Percentiles rank a stretch among this genome's conserved stretches.
phyloP scores from a whole-genome alignment of 1,140 invertebrate genomes.

The Cherax destructor region DNA sequence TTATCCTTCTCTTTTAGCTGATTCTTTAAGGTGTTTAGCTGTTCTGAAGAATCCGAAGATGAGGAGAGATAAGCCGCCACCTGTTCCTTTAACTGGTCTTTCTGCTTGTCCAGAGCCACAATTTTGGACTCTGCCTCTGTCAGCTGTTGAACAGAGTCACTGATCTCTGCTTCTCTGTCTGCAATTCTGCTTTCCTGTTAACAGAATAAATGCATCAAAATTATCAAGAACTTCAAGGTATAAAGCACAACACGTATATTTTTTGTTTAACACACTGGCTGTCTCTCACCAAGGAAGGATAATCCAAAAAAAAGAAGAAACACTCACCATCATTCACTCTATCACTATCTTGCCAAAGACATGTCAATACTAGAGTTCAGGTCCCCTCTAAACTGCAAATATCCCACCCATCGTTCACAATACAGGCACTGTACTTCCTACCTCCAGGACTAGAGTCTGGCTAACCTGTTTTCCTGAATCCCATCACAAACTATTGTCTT shows the following conservation, averaged over 20 bases:
- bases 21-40: conserved; percentile 19
- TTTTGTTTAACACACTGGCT: no score
- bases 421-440: no score
- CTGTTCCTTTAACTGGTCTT: conserved; percentile 31
- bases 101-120: conserved; percentile 22
- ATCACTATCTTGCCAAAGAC: no score
- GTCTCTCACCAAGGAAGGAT: no score
- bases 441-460: no score
- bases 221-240: neutral
- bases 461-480: no score
- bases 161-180: conserved; percentile 5
- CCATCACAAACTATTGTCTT: no score
- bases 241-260: neutral
- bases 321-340: no score
- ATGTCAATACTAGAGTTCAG: no score
- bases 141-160: conserved; percentile 1
- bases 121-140: neutral
- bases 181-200: conserved; percentile 31
- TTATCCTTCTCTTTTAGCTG: conserved; percentile 41
- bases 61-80: conserved; percentile 4
- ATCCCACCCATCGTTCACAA: no score
- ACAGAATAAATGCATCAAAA: neutral
- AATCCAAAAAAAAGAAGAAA: no score
- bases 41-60: conserved; percentile 32
- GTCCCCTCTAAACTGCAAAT: no score